Evolutionary conservation across 2,888 invertebrate genomes (phyloP).

Genomic region (Drosophila fungiperda): DNA sequence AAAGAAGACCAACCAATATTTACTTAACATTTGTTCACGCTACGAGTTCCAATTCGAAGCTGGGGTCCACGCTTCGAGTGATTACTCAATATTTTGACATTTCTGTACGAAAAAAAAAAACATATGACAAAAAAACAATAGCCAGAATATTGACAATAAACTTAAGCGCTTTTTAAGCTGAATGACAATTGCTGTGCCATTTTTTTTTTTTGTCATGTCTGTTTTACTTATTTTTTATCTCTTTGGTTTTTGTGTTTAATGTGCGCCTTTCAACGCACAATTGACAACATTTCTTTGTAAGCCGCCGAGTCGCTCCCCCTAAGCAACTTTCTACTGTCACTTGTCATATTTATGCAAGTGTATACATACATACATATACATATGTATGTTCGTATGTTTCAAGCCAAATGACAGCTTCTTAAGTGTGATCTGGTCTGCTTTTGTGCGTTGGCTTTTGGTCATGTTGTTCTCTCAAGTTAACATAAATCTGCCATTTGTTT

Average conservation of each 20-base stretch:
- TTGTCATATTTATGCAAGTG: slow-evolving; percentile 68
- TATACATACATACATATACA: neutral
- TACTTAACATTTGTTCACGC: slow-evolving; percentile 68
- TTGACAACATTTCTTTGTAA: slow-evolving; percentile 61
- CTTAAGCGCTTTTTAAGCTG: slow-evolving; percentile 76
- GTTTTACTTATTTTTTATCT: slow-evolving; percentile 16
- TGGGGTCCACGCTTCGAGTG: slow-evolving; percentile 59
- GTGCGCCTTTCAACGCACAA: slow-evolving; percentile 58
- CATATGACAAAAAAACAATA: slow-evolving; percentile 37
- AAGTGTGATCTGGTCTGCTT: slow-evolving; percentile 69
- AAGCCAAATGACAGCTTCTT: slow-evolving; percentile 69
- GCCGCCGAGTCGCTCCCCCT: slow-evolving; percentile 41
- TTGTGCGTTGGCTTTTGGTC: slow-evolving; percentile 47
- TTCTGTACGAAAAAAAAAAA: slow-evolving; percentile 41
- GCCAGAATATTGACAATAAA: slow-evolving; percentile 75
- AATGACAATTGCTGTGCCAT: slow-evolving; percentile 81
- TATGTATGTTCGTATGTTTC: slow-evolving; percentile 6
- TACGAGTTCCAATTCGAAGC: slow-evolving; percentile 46
- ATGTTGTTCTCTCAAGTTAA: slow-evolving; percentile 61
- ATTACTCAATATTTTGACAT: slow-evolving; percentile 81
- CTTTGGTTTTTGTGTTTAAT: slow-evolving; percentile 14
- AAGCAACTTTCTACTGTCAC: slow-evolving; percentile 77
- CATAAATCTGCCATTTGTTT: slow-evolving; percentile 61
- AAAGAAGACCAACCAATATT: slow-evolving; percentile 60
- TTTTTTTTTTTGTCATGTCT: slow-evolving; percentile 36